Base-by-base conservation (phyloP, 2,888 invertebrate species). In the Steinernema hermaphroditum region DNA sequence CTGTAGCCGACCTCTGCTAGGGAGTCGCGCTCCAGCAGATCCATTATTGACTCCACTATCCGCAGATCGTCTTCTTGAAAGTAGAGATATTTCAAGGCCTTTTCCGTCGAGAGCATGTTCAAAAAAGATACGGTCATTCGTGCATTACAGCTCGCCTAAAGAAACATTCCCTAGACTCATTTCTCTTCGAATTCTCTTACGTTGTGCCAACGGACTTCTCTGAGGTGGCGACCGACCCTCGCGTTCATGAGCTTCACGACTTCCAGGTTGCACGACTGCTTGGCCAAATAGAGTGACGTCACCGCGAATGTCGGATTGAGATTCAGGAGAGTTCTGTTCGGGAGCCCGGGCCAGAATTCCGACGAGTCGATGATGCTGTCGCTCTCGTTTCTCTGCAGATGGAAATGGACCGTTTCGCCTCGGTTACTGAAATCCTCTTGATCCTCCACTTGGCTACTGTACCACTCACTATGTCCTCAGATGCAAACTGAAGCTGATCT, bases 341-440 rank as follows among this genome's bases (percentile, higher is more conserved):
- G 62, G 16, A 62, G 27, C 2, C 29, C 27, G 6, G 62, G 62
- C 62, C 62, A 62, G 62, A 62, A 62, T 29, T 29, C 32, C 2
- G 62, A 62, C 12, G 62, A 62, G n/a, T 62, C 29, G 1, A 62
- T 12, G 32, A 62, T 62, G 22, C 16, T 12, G 62, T 2, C 34
- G 9, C 27, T 62, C 2, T 12, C 29, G 32, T 62, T 62, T 1
- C 16, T 1, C 32, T 62, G 62, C 32, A 62, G 62, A 16, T 62
- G 29, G 62, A 62, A 62, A 32, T 62, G 62, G 9, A 62, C 62
- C 32, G 29, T 24, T 62, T 62, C 16, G 9, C 62, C 62, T 32
- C 19, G 62, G n/a, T 62, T 62, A 14, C 62, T 62, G 32, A 1
- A 62, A 32, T 2, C 2, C 4, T 54, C 16, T 9, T 8, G 43